A percentile compares a stretch with the other conserved stretches of the same genome.
These are phyloP conservation scores for Drosophila bipectinata DNA, from an alignment of 1,140 invertebrate genomes.

Conservation along the genomic window DNA sequence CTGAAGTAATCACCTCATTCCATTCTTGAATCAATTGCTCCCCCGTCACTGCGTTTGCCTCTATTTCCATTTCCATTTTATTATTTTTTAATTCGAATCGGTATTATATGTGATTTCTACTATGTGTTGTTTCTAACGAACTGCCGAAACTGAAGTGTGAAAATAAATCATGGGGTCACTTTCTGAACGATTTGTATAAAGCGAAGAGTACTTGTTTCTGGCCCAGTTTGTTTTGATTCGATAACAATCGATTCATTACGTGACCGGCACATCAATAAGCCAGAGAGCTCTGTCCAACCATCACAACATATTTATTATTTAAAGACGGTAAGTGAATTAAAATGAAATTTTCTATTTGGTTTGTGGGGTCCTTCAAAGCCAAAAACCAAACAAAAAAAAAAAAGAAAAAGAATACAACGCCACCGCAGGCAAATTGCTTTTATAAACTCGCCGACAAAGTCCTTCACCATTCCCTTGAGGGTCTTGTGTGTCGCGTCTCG, in stretches of 20 bases:
- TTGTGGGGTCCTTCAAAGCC: constrained; percentile 18
- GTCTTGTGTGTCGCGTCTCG: background rate
- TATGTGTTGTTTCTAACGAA: background rate
- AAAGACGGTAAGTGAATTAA: constrained; percentile 69
- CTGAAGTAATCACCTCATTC: background rate
- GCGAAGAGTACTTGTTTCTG: background rate
- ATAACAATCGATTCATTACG: constrained; percentile 32
- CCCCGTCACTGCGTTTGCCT: too few species aligned
- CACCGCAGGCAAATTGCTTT: constrained; percentile 72
- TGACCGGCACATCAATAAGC: constrained; percentile 54
- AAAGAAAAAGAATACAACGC: background rate
- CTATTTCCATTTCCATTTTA: background rate
- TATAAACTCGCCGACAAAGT: constrained; percentile 63
- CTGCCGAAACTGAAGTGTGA: background rate
- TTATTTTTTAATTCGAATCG: background rate
- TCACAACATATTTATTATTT: constrained; percentile 63
- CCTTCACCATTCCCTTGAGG: constrained; percentile 31
- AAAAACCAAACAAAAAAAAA: background rate
- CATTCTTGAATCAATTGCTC: background rate
- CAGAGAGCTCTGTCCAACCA: constrained; percentile 42
- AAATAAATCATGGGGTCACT: too few species aligned
- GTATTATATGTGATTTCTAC: background rate
- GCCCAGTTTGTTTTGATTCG: constrained; percentile 18
- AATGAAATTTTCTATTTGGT: constrained; percentile 52
- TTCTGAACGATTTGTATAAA: background rate